phyloP scores from a whole-genome alignment of 2,113 vertebrate species.

The Podilymbus podiceps region DNA sequence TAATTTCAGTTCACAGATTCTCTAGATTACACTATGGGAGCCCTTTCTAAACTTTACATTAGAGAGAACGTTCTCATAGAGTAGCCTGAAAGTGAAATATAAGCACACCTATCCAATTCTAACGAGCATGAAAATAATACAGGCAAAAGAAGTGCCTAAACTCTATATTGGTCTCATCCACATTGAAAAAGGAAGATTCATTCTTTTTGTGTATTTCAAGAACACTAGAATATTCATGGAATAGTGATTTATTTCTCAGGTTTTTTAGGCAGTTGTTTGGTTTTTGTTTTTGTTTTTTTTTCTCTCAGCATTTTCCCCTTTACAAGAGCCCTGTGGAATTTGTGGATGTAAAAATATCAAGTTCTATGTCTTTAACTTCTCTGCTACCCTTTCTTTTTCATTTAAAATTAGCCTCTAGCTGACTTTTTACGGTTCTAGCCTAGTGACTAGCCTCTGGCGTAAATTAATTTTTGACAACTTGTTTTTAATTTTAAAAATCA shows the following conservation, averaged over 20 bases:
- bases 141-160: not conserved
- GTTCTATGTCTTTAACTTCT: not conserved
- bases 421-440: not conserved
- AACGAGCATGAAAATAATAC: not conserved
- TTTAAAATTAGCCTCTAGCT: not conserved
- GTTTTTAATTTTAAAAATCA: not conserved
- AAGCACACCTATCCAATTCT: not conserved
- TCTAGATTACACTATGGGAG: not conserved
- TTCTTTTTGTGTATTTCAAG: not conserved
- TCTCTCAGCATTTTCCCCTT: not conserved
- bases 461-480: not conserved
- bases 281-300: not conserved
- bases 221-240: not conserved
- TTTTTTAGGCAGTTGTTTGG: not conserved
- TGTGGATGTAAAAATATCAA: not conserved
- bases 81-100: not conserved
- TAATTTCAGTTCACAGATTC: not conserved
- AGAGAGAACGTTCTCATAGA: not conserved
- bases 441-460: not conserved
- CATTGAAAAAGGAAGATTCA: not conserved
- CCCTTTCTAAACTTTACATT: not conserved
- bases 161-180: not conserved
- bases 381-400: not conserved
- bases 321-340: not conserved
- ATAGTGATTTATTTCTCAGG: not conserved